Evolutionary conservation across 2,888 invertebrate species (phyloP), one percentile per base, ranked within the genome.

Genomic region (Tetranychus piercei): DNA sequence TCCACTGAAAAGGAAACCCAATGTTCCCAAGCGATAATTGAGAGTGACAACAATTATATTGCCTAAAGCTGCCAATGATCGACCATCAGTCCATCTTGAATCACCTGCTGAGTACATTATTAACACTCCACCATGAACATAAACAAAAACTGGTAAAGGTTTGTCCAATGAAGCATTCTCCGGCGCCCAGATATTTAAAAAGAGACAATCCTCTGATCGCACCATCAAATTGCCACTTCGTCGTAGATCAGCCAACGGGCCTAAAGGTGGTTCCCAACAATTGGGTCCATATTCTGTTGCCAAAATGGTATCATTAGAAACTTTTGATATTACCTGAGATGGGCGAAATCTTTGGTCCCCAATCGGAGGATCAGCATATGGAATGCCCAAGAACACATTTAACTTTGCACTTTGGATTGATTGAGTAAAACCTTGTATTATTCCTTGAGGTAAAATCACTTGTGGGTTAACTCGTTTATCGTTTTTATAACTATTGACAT

Each of bases 361-460:
- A 69, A 69, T 20, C 23, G 69, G 69, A 20, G 69, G 69, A 20
- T 69, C 69, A 22, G 69, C 69, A 69, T 69, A 69, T 20, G 69
- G 69, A 69, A 69, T 69, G 20, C 69, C 69, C 34, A 20, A 7
- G 69, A 23, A 69, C 11, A 20, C 34, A 20, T 69, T 23, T 18
- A 69, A 11, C 69, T 23, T 23, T 6, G 8, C 22, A 11, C 22
- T 23, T 7, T 23, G 7, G 22, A 69, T 22, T 6, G 34, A 11
- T 69, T 23, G 5, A 23, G 22, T 69, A 22, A 11, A 23, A 1
- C 69, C 69, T 69, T 20, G 4, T n/a, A 69, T 7, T 0, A 11
- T 69, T 20, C 69, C 69, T 23, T 23, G 34, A 23, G 22, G n/a
- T 69, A 69, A 69, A 11, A 23, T 69, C 20, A 69, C 69, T 69